Evolutionary conservation across 92 coral and sea anemone genomes (phyloP).

Genomic region (Desmophyllum pertusum): DNA sequence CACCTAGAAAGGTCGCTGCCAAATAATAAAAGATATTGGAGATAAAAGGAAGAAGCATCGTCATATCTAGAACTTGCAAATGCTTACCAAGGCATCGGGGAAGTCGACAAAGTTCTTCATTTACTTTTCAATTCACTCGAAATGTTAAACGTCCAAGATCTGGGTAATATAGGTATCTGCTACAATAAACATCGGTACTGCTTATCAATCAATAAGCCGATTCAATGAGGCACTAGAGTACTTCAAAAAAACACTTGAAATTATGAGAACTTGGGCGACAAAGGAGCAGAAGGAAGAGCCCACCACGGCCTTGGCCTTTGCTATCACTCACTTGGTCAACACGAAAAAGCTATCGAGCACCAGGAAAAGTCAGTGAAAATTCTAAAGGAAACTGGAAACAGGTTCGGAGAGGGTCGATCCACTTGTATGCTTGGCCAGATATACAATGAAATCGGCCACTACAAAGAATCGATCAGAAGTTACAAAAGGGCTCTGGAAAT

Average conservation of each 20-base stretch:
- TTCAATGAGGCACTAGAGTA: not conserved
- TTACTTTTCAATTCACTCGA: constrained; percentile 1
- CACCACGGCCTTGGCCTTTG: constrained; percentile 2
- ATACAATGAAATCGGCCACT: not conserved
- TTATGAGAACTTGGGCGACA: not conserved
- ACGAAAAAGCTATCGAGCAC: constrained; percentile 1
- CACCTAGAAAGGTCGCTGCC: constrained; percentile 15
- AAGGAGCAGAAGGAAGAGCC: not conserved
- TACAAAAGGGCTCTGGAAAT: not conserved
- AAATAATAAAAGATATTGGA: not conserved
- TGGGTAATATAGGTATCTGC: not conserved
- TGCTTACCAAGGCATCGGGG: not conserved
- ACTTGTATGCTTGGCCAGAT: not conserved
- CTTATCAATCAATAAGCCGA: not conserved
- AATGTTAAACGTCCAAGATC: not conserved
- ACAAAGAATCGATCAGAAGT: not conserved
- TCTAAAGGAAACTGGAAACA: constrained; percentile 11
- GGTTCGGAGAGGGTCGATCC: not conserved
- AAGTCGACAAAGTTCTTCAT: not conserved
- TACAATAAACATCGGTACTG: constrained; percentile 3
- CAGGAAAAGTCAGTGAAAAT: not conserved
- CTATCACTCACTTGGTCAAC: not conserved
- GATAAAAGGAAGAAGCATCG: constrained; percentile 2
- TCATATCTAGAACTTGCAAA: not conserved
- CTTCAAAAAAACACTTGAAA: not conserved